These are phyloP conservation scores for Streptopelia turtur DNA, from an alignment of 2,797 vertebrate species.

Conservation along the genomic window DNA sequence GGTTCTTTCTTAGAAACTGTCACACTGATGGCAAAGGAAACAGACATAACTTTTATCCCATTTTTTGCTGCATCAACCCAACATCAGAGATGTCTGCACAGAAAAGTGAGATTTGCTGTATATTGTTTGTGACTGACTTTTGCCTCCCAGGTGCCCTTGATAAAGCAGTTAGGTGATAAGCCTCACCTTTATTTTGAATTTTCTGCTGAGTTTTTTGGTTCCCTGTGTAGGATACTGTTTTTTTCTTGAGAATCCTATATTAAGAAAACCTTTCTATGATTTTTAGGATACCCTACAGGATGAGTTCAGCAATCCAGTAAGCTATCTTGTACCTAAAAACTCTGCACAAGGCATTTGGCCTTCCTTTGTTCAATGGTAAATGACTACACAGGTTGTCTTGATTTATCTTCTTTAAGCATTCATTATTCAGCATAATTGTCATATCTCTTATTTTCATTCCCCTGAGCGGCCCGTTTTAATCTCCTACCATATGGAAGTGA, in stretches of 20 bases:
- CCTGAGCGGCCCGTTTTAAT: conserved; percentile 44
- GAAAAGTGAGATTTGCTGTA: neutral
- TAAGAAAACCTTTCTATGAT: neutral
- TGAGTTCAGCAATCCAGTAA: neutral
- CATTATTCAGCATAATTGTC: conserved; percentile 56
- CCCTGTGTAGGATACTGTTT: neutral
- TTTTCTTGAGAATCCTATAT: neutral
- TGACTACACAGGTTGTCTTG: neutral
- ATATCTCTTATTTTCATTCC: conserved; percentile 50
- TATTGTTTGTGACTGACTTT: neutral
- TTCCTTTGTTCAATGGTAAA: conserved; percentile 20
- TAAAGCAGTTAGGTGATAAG: neutral
- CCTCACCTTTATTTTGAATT: neutral
- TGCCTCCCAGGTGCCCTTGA: neutral
- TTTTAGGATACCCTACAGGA: neutral
- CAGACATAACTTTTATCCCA: neutral
- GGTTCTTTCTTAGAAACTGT: neutral
- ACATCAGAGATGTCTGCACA: neutral
- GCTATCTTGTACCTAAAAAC: neutral
- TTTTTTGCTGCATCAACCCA: neutral
- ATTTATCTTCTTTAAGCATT: conserved; percentile 55
- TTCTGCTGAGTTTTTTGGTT: neutral
- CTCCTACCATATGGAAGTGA: conserved; percentile 52
- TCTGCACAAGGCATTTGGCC: neutral
- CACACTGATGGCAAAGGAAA: neutral